phyloP scores from a whole-genome alignment of 2,797 vertebrate species.

The Pseudochirops corinnae region DNA sequence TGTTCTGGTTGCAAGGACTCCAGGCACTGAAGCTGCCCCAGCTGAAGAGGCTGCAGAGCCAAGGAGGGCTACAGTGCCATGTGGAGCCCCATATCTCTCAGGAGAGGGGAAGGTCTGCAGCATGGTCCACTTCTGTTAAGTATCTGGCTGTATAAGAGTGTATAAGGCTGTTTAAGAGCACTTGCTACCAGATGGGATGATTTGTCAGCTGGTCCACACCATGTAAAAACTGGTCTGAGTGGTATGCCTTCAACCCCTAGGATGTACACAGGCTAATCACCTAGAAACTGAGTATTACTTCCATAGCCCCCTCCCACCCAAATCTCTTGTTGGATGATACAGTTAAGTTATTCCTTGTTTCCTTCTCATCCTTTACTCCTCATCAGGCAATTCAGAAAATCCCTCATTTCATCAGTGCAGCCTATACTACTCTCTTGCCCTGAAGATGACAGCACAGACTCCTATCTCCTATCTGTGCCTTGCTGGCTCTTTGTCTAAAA shows the following conservation, averaged over 20 bases:
- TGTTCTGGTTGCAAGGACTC: background rate
- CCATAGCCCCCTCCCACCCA: background rate
- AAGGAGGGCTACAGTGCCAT: background rate
- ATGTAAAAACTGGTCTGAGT: background rate
- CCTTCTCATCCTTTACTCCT: background rate
- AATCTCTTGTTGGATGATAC: background rate
- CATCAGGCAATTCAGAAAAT: background rate
- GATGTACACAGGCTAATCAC: background rate
- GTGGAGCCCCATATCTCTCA: background rate
- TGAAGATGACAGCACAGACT: background rate
- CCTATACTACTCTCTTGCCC: background rate
- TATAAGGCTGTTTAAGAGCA: background rate
- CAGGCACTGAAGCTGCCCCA: background rate
- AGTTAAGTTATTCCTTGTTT: background rate
- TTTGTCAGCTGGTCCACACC: background rate
- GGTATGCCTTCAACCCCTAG: background rate
- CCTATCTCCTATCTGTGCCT: background rate
- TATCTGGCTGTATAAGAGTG: background rate
- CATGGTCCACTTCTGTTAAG: background rate
- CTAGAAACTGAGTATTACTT: background rate
- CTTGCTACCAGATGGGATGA: background rate
- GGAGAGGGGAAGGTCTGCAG: background rate
- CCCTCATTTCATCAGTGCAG: background rate
- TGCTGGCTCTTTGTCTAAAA: background rate
- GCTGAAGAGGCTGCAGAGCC: background rate